These are phyloP conservation scores for Heteromurus nitidus DNA, from an alignment of 2,888 invertebrate species.

Conservation along the genomic window DNA sequence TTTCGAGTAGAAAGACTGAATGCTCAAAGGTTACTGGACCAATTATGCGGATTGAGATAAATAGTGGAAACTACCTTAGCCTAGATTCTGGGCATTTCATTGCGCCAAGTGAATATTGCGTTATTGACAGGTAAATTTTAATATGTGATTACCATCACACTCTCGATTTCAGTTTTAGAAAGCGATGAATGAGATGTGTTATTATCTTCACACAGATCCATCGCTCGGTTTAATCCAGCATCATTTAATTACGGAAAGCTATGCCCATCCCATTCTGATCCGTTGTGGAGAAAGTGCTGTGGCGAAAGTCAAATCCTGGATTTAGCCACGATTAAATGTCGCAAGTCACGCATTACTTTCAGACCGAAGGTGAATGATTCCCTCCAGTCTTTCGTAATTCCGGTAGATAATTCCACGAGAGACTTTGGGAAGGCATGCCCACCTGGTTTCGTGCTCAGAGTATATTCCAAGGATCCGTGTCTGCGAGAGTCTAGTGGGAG, in stretches of 20 bases:
- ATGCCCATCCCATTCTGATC: slow-evolving; percentile 23
- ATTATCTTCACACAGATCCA: slow-evolving; percentile 1
- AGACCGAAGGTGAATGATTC: slow-evolving; percentile 16
- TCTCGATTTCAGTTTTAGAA: background rate
- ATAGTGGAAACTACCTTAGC: slow-evolving; percentile 3
- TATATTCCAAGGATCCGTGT: slow-evolving; percentile 39
- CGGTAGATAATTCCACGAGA: background rate
- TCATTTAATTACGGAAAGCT: slow-evolving; percentile 24
- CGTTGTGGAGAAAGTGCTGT: slow-evolving; percentile 44
- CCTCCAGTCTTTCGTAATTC: slow-evolving; percentile 24
- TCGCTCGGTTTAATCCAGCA: background rate
- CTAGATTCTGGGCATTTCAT: background rate
- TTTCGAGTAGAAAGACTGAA: no score
- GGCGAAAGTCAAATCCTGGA: slow-evolving; percentile 35
- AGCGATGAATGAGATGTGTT: background rate
- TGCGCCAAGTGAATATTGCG: slow-evolving; percentile 34
- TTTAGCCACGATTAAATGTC: slow-evolving; percentile 29
- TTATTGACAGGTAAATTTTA: slow-evolving; percentile 18
- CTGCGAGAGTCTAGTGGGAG: slow-evolving; percentile 31
- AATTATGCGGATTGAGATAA: slow-evolving; percentile 5
- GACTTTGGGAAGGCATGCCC: background rate
- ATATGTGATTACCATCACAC: background rate
- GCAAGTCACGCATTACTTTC: slow-evolving; percentile 16
- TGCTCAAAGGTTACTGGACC: slow-evolving; percentile 38
- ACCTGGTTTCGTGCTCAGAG: slow-evolving; percentile 11